phyloP scores from a whole-genome alignment of 1,140 invertebrate species.

The Magallana gigas region DNA sequence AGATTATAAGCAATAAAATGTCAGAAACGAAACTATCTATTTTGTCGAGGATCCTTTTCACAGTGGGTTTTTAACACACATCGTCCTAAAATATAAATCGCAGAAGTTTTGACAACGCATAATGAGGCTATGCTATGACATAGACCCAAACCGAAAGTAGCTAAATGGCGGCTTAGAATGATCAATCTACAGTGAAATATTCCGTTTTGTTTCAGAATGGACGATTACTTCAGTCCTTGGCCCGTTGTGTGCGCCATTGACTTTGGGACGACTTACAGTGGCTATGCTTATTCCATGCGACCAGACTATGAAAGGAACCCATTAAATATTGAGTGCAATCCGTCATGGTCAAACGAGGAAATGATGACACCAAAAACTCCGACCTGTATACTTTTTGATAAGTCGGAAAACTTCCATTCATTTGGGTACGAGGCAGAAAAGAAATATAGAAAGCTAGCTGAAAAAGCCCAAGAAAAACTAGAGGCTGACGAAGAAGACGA shows the following conservation, averaged over 20 bases:
- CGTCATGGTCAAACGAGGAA: background rate
- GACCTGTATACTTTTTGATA: constrained; percentile 81
- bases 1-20: too few relatives aligned
- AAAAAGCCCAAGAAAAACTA: background rate
- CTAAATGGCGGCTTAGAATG: too few relatives aligned
- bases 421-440: constrained; percentile 82
- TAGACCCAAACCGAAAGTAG: too few relatives aligned
- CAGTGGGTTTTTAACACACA: too few relatives aligned
- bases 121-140: too few relatives aligned
- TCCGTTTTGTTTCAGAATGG: too few relatives aligned
- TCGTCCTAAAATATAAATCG: too few relatives aligned
- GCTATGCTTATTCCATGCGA: background rate
- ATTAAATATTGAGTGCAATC: background rate
- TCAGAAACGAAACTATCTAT: too few relatives aligned
- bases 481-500: background rate
- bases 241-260: too few relatives aligned
- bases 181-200: too few relatives aligned
- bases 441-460: constrained; percentile 77
- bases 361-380: constrained; percentile 81
- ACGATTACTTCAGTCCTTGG: background rate
- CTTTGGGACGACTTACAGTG: background rate
- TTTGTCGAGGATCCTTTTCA: too few relatives aligned
- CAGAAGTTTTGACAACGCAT: too few relatives aligned
- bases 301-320: background rate
- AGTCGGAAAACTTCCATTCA: constrained; percentile 81